Base-by-base conservation (phyloP, 2,113 vertebrate genomes). In the Platycercus adscitus region DNA sequence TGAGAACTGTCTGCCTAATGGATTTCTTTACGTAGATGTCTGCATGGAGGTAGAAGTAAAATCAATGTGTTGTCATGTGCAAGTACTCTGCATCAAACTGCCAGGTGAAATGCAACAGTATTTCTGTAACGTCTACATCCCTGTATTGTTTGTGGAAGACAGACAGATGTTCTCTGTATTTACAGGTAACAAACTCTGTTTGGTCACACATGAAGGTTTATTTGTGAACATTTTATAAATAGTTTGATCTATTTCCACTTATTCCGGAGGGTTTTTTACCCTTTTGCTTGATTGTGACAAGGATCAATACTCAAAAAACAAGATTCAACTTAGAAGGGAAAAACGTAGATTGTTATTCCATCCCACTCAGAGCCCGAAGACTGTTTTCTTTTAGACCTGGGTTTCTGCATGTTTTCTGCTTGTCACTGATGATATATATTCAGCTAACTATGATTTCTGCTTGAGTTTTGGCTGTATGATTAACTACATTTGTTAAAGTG, bases 51-150 rank as follows among this genome's bases (percentile, higher is more conserved):
- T 98, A 98, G 99, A 99, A 99, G 99, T 98, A 98, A 99, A 99
- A 99, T 99, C 99, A 98, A 99, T 99, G 99, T 98, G 98, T 99
- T 99, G 99, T 99, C 99, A 99, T 99, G 99, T 98, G 99, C 96
- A 95, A 98, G 98, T 98, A 93, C 97, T 95, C 97, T 96, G 98
- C 98, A 98, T 98, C 98, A 98, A 98, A 98, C 98, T 98, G 98
- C 98, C 98, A 98, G 98, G 98, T 98, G 98, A 97, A 98, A 97
- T 98, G 98, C 98, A 98, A 98, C 98, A 98, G 96, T 98, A 96
- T 98, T 98, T 98, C 97, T 97, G 97, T 97, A 97, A 98, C 31
- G 61, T 98, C 98, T 98, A 89, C 98, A 98, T 98, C 96, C 95
- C 85, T 81, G 86, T 96, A 84, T 94, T 97, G 97, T 96, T 96